These are phyloP conservation scores for Drosophila anomelani DNA, from an alignment of 2,888 invertebrate species.

Conservation along the genomic window DNA sequence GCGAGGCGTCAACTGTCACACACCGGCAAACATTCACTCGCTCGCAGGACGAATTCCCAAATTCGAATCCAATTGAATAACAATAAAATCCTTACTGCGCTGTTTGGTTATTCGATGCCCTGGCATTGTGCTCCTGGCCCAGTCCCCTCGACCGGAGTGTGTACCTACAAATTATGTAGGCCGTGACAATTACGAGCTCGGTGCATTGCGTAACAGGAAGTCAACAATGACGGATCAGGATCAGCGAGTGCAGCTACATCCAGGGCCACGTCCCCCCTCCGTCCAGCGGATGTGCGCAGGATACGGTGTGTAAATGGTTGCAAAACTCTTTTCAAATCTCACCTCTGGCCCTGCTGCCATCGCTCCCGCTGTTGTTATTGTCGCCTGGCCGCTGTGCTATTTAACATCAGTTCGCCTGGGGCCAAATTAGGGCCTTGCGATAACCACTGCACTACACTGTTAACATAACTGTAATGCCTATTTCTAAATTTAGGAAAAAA, in stretches of 20 bases:
- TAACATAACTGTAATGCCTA: neutral
- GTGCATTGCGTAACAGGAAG: conserved; percentile 69
- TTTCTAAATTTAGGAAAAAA: neutral
- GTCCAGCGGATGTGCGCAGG: conserved; percentile 73
- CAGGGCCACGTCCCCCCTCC: neutral
- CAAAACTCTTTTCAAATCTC: conserved; percentile 76
- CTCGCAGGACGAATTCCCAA: conserved; percentile 29
- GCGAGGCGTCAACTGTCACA: conserved; percentile 78
- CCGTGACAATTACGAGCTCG: conserved; percentile 32
- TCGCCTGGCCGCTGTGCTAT: conserved; percentile 66
- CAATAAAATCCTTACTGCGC: conserved; percentile 78
- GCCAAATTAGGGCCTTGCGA: conserved; percentile 70
- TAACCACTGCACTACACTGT: conserved; percentile 11
- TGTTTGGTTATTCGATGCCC: conserved; percentile 78
- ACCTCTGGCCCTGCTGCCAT: conserved; percentile 26
- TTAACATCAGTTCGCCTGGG: conserved; percentile 82
- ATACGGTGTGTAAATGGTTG: conserved; percentile 80
- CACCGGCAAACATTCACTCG: conserved; percentile 32
- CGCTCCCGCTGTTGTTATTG: conserved; percentile 54
- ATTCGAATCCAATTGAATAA: conserved; percentile 82
- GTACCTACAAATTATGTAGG: conserved; percentile 77
- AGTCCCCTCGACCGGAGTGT: conserved; percentile 44
- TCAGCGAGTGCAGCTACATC: conserved; percentile 40
- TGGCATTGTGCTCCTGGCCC: conserved; percentile 63
- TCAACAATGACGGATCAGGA: conserved; percentile 58